Evolutionary conservation across 2,113 vertebrate species (phyloP), one percentile per base, ranked within the genome.

Genomic region (Malaclemys terrapin): DNA sequence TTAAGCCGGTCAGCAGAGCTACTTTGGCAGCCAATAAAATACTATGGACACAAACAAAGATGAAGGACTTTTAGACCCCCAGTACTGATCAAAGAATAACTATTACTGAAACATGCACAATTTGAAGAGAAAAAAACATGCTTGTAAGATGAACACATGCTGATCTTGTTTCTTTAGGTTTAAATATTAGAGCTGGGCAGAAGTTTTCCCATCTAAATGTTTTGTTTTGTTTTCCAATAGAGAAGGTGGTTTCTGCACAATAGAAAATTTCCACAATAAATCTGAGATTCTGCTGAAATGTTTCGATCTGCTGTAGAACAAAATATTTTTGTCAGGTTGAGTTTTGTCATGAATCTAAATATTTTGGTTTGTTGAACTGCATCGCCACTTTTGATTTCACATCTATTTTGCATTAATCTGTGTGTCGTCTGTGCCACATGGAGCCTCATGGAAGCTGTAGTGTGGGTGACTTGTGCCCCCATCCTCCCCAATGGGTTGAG

Each of bases 21-120:
- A 45, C 10, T 50, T 78, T 89, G 85, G 85, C 75, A 93, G 78
- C 47, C 83, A 85, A n/a, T 17, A 22, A 91, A 94, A 59, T 85
- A 69, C 75, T 85, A 91, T 92, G 79, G 82, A 78, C 47, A 83
- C 80, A 88, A 93, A 94, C 72, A 90, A 93, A 94, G 81, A 59
- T 79, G 90, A 82, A 93, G 83, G 59, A 87, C 47, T 62, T 50
- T 76, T 88, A 91, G 93, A 78, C 72, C 75, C 9, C 20, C 20
- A 42, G 25, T 17, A 38, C 62, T 45, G 47, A 69, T 31, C 65
- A 75, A 87, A 35, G 14, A 62, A 87, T 29, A 49, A 75, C 3
- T n/a, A 25, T 69, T 16, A 85, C 12, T 49, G 27, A 69, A 38
- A 20, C 57, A 20, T 35, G 10, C 57, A 91, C 53, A 80, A 69